Conservation (phyloP, 2,113 vertebrate genomes). For the Todiramphus chloris region DNA sequence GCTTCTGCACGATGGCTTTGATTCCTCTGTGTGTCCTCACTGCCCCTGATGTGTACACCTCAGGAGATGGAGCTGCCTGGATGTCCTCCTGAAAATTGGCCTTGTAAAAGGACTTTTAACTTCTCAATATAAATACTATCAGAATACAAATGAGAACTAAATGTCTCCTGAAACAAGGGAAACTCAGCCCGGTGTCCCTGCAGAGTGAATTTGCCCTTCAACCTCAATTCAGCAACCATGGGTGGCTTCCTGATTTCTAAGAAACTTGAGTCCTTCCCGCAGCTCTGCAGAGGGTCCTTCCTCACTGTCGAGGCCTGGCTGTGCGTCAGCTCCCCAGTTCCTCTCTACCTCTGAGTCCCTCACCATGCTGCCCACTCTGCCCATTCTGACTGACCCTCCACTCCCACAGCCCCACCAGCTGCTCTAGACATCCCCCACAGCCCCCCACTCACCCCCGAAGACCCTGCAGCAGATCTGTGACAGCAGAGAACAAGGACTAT, state of each 20-base stretch:
- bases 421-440: neutral
- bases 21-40: neutral
- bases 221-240: neutral
- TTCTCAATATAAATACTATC: neutral
- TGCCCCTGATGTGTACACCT: neutral
- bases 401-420: neutral
- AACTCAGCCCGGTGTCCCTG: neutral
- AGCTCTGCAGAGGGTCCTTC: neutral
- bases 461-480: neutral
- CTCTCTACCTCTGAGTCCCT: neutral
- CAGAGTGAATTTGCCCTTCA: neutral
- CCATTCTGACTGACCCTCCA: rapidly evolving
- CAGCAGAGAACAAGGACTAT: neutral
- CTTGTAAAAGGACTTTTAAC: neutral
- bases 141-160: neutral
- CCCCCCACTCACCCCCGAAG: rapidly evolving
- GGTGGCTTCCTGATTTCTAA: neutral
- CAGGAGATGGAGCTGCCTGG: neutral
- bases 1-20: neutral
- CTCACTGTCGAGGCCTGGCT: neutral
- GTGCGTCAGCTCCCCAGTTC: rapidly evolving
- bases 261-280: neutral
- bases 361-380: neutral
- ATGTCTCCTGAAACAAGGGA: neutral
- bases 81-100: neutral